Evolutionary conservation across 2,888 invertebrate species (phyloP).

Genomic region (Drosophila affinis): DNA sequence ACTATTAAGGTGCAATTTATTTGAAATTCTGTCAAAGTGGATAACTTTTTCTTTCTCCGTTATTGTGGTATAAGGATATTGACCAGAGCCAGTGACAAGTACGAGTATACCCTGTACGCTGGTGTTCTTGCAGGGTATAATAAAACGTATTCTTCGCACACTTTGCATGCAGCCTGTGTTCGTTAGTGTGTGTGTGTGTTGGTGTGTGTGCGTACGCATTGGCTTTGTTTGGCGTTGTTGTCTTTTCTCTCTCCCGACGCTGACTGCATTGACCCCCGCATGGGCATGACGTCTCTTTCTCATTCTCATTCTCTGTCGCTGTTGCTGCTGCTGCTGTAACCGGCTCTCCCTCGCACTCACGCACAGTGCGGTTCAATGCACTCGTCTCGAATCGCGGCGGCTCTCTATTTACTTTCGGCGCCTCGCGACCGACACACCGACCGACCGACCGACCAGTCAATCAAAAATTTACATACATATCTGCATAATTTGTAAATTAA

Average conservation of each 20-base stretch:
- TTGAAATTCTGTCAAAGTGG: no score
- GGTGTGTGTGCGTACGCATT: constrained; percentile 27
- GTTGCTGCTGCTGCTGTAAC: constrained; percentile 22
- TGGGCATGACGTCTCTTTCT: constrained; percentile 46
- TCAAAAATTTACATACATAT: constrained; percentile 46
- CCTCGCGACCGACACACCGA: constrained; percentile 16
- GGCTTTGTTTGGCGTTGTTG: constrained; percentile 62
- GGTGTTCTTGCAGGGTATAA: background rate
- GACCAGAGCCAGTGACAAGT: background rate
- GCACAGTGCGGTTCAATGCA: constrained; percentile 77
- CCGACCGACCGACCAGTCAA: constrained; percentile 15
- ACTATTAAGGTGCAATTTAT: no score
- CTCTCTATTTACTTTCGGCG: constrained; percentile 51
- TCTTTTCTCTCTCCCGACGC: constrained; percentile 53
- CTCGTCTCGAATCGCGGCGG: constrained; percentile 16
- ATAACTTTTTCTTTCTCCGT: background rate
- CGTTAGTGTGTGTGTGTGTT: constrained; percentile 19
- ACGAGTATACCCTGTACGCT: background rate
- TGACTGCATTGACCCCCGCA: constrained; percentile 73
- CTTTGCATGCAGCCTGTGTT: constrained; percentile 67
- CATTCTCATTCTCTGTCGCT: constrained; percentile 4
- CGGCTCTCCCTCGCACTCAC: constrained; percentile 56
- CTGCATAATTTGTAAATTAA: constrained; percentile 47
- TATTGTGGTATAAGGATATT: background rate
- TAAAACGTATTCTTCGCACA: constrained; percentile 63